Evolutionary conservation across 2,888 invertebrate species (phyloP).

Genomic region (Netelia fuscicornis): DNA sequence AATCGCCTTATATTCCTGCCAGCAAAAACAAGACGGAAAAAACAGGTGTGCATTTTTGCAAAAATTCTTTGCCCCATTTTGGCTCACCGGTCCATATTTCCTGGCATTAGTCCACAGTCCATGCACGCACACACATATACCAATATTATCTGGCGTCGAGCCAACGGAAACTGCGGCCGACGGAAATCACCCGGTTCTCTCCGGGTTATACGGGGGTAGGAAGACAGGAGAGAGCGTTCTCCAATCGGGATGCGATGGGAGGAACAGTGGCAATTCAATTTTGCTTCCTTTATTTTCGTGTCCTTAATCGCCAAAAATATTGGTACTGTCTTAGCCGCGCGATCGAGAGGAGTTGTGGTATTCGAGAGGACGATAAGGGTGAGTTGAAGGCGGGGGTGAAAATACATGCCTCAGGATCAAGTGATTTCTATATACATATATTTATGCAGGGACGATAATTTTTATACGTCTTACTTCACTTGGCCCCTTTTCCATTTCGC

Average conservation of each 20-base stretch:
- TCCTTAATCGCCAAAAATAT: slow-evolving; percentile 82
- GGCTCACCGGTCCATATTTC: too few relatives aligned
- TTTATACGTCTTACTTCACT: not conserved
- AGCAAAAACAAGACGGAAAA: too few relatives aligned
- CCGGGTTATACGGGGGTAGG: slow-evolving; percentile 48
- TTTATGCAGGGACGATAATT: slow-evolving; percentile 15
- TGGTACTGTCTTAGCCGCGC: slow-evolving; percentile 67
- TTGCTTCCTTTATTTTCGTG: slow-evolving; percentile 58
- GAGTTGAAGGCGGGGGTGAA: not conserved
- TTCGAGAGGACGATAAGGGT: slow-evolving; percentile 16
- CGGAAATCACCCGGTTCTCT: slow-evolving; percentile 57
- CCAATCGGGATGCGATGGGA: slow-evolving; percentile 54
- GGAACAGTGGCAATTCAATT: slow-evolving; percentile 79
- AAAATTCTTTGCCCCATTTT: too few relatives aligned
- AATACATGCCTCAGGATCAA: slow-evolving; percentile 19
- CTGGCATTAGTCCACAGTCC: too few relatives aligned
- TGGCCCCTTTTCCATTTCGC: slow-evolving; percentile 45
- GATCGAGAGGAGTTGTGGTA: slow-evolving; percentile 40
- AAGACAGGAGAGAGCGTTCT: slow-evolving; percentile 51
- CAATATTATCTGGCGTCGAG: slow-evolving; percentile 78
- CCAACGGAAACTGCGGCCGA: slow-evolving; percentile 78
- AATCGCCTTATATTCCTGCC: too few relatives aligned
- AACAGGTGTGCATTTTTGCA: too few relatives aligned
- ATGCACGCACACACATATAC: slow-evolving; percentile 26
- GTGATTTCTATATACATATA: slow-evolving; percentile 15